phyloP scores from a whole-genome alignment of 1,140 invertebrate genomes.

The Trichomalopsis sarcophagae region DNA sequence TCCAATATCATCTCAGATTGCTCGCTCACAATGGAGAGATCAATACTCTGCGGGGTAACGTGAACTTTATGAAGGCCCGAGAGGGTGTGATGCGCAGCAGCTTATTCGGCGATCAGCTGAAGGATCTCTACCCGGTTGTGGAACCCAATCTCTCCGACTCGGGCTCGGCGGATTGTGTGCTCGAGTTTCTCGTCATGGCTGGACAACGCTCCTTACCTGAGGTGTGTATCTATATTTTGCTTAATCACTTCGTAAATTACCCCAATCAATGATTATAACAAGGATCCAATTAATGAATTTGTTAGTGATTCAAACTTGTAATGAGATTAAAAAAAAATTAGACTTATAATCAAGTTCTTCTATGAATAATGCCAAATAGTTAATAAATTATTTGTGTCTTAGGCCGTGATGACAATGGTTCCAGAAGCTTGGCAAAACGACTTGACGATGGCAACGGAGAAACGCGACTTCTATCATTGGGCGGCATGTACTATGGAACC shows the following conservation, averaged over 20 bases:
- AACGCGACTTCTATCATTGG: slow-evolving; percentile 98
- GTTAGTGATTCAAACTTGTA: slow-evolving; percentile 31
- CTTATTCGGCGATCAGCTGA: slow-evolving; percentile 86
- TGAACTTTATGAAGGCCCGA: slow-evolving; percentile 98
- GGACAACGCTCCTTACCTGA: slow-evolving; percentile 93
- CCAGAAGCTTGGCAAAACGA: slow-evolving; percentile 99
- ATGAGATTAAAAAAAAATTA: slow-evolving; percentile 9
- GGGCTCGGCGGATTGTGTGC: slow-evolving; percentile 96
- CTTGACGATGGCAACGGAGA: slow-evolving; percentile 91
- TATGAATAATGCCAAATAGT: background rate
- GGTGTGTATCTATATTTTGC: slow-evolving; percentile 68
- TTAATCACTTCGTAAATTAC: background rate
- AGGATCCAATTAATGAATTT: slow-evolving; percentile 68
- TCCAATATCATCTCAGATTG: slow-evolving; percentile 78
- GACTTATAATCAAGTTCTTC: background rate
- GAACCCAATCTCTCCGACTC: slow-evolving; percentile 98
- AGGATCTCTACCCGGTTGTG: slow-evolving; percentile 96
- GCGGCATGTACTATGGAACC: slow-evolving; percentile 98
- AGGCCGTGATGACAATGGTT: slow-evolving; percentile 99
- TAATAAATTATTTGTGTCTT: slow-evolving; percentile 47
- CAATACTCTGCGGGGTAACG: slow-evolving; percentile 97
- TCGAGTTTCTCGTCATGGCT: slow-evolving; percentile 97
- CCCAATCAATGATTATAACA: slow-evolving; percentile 60
- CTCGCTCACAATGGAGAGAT: slow-evolving; percentile 99
- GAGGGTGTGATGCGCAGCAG: slow-evolving; percentile 97